phyloP scores from a whole-genome alignment of 2,797 vertebrate genomes.

The Poecilia picta region DNA sequence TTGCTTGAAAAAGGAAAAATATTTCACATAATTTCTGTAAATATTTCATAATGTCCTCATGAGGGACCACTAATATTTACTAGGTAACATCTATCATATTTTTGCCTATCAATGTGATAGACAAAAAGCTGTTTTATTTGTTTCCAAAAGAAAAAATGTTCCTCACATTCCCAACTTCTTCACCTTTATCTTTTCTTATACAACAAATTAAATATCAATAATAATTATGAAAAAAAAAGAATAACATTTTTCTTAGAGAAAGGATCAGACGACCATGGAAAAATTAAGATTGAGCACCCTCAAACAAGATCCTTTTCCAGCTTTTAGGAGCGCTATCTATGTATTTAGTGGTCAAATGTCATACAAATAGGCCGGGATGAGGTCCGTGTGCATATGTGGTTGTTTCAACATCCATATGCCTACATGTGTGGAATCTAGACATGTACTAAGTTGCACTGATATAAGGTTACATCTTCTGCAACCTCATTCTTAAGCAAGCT shows the following conservation, averaged over 20 bases:
- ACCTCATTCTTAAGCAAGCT: slow-evolving; percentile 30
- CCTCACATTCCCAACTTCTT: slow-evolving; percentile 36
- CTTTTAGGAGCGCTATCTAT: slow-evolving; percentile 21
- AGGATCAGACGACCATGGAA: slow-evolving; percentile 45
- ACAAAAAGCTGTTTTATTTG: slow-evolving; percentile 37
- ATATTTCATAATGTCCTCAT: neutral
- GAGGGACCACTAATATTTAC: slow-evolving; percentile 12
- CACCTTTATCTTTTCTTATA: slow-evolving; percentile 49
- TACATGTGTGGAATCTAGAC: neutral
- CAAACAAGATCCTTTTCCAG: slow-evolving; percentile 45
- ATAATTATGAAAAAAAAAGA: slow-evolving; percentile 42
- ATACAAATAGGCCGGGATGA: neutral
- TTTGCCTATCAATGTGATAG: too few species aligned
- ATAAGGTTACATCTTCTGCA: slow-evolving; percentile 10
- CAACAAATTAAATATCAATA: slow-evolving; percentile 62
- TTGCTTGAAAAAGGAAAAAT: neutral
- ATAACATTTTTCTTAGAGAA: slow-evolving; percentile 48
- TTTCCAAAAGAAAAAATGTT: slow-evolving; percentile 45
- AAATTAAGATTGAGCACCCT: slow-evolving; percentile 62
- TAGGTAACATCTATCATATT: slow-evolving; percentile 42
- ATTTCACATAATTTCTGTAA: neutral
- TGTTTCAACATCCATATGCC: neutral
- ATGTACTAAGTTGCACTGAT: too few species aligned
- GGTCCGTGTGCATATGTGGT: neutral
- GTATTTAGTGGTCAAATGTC: neutral